Evolutionary conservation across 2,113 vertebrate genomes (phyloP).

Genomic region (Notarius quadriscutis): DNA sequence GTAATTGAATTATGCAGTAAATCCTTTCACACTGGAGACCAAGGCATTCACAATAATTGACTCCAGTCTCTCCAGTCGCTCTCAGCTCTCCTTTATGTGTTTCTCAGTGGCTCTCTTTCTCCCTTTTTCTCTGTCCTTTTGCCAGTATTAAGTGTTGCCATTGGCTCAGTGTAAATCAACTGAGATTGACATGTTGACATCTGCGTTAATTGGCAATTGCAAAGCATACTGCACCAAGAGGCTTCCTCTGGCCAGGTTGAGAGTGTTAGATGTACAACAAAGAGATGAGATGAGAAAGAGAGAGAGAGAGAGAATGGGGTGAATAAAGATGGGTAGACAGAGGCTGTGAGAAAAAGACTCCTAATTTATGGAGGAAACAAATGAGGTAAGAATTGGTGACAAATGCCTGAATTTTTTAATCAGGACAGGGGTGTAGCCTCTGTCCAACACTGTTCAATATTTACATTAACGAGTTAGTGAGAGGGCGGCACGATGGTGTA

Average conservation of each 20-base stretch:
- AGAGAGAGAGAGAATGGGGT: conserved; percentile 18
- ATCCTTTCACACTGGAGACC: conserved; percentile 61
- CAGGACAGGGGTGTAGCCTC: not conserved
- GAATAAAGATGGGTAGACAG: not conserved
- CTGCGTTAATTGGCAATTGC: conserved; percentile 67
- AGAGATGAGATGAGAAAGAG: conserved; percentile 7
- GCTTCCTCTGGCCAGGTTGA: conserved; percentile 41
- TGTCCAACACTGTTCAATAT: not conserved
- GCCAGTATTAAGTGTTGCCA: conserved; percentile 59
- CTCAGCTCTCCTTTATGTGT: conserved; percentile 28
- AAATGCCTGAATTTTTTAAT: not conserved
- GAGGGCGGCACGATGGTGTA: not conserved
- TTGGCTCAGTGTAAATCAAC: conserved; percentile 66
- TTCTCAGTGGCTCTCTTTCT: not conserved
- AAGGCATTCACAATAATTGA: conserved; percentile 60
- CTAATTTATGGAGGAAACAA: not conserved
- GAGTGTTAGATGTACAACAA: conserved; percentile 20
- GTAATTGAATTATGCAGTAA: conserved; percentile 61
- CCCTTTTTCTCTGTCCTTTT: conserved; percentile 18
- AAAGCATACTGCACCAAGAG: conserved; percentile 58
- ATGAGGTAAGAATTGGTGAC: not conserved
- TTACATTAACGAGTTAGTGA: not conserved
- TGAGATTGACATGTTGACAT: conserved; percentile 72
- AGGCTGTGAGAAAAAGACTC: not conserved
- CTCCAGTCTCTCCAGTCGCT: conserved; percentile 45